Evolutionary conservation across 2,888 invertebrate species (phyloP).

Genomic region (Lordiphosa andalusiaca): DNA sequence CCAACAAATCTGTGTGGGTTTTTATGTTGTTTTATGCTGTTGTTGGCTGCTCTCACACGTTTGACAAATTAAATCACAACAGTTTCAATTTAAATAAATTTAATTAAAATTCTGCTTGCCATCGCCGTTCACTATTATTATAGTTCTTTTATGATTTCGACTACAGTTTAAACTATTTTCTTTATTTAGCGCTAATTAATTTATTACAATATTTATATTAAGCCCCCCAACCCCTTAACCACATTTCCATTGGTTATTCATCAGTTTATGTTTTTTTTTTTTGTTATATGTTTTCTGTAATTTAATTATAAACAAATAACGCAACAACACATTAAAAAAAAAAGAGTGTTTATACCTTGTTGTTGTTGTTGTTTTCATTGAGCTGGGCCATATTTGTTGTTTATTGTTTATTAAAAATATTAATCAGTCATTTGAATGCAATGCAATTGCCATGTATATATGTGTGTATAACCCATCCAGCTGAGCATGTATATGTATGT

Average conservation of each 20-base stretch:
- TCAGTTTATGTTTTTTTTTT: conserved; percentile 15
- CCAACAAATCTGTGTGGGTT: neutral
- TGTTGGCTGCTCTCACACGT: conserved; percentile 1
- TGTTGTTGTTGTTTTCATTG: conserved; percentile 31
- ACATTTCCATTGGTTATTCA: conserved; percentile 18
- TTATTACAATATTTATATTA: conserved; percentile 65
- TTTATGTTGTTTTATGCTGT: neutral
- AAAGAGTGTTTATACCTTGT: conserved; percentile 10
- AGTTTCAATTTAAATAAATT: conserved; percentile 60
- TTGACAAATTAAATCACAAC: conserved; percentile 40
- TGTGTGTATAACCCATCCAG: conserved; percentile 7
- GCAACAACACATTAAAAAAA: conserved; percentile 22
- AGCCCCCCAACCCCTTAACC: conserved; percentile 11
- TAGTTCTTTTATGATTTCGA: conserved; percentile 19
- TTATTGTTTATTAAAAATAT: conserved; percentile 71
- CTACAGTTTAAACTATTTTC: conserved; percentile 47
- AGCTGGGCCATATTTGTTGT: conserved; percentile 26
- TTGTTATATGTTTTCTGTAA: conserved; percentile 35
- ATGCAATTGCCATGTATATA: conserved; percentile 61
- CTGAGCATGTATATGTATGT: conserved; percentile 12
- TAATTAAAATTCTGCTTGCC: conserved; percentile 56
- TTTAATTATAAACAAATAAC: conserved; percentile 69
- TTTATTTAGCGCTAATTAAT: conserved; percentile 61
- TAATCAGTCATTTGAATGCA: conserved; percentile 78
- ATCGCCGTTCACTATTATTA: conserved; percentile 7